Percentiles rank a stretch among this genome's conserved stretches.
These are phyloP conservation scores for Platysternon megacephalum DNA, from an alignment of 2,113 vertebrate species.

Conservation along the genomic window DNA sequence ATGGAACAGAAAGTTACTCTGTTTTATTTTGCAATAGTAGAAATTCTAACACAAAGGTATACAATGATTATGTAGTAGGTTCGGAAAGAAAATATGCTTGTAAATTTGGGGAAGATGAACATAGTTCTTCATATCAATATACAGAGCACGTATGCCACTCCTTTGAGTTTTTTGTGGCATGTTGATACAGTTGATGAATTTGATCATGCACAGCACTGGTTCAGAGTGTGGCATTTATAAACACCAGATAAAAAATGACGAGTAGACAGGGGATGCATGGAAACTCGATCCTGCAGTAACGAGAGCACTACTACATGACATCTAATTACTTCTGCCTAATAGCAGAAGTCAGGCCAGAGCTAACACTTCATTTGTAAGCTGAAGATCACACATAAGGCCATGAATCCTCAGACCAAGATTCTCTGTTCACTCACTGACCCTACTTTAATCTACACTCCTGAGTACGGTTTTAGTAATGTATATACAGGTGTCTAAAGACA, in stretches of 20 bases:
- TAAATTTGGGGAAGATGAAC: not conserved
- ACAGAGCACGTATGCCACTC: not conserved
- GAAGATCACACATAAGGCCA: not conserved
- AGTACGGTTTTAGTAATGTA: not conserved
- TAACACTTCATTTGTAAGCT: not conserved
- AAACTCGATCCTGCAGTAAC: not conserved
- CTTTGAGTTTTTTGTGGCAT: not conserved
- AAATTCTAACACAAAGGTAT: not conserved
- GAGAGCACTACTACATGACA: not conserved
- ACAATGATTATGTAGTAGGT: not conserved
- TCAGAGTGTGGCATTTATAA: rapidly evolving
- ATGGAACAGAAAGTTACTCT: not conserved
- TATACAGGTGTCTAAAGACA: not conserved
- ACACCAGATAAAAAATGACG: not conserved
- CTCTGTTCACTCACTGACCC: not conserved
- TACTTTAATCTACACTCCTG: not conserved
- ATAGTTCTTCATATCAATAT: not conserved
- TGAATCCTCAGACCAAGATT: not conserved
- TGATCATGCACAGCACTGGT: not conserved
- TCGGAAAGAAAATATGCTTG: not conserved
- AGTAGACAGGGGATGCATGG: not conserved
- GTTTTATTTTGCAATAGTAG: not conserved
- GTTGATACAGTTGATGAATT: not conserved
- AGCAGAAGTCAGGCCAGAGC: rapidly evolving
- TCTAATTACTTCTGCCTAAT: not conserved